Evolutionary conservation across 2,888 invertebrate genomes (phyloP).

Genomic region (Xestobium rufovillosum): DNA sequence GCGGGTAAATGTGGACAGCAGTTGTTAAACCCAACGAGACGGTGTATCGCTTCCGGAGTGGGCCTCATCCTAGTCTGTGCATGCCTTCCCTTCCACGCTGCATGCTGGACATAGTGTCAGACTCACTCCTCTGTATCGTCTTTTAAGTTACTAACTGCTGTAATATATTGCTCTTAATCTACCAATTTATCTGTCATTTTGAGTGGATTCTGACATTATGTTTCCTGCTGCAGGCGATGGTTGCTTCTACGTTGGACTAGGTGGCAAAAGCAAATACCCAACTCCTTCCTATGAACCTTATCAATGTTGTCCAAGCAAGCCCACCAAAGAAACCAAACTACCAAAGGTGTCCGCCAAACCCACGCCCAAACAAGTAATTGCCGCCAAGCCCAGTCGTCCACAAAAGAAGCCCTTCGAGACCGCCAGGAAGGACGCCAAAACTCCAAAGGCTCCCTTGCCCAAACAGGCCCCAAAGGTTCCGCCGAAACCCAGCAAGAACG

Average conservation of each 20-base stretch:
- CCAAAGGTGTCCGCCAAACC: constrained; percentile 60
- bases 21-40: constrained; percentile 17
- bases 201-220: constrained; percentile 64
- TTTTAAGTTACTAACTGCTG: constrained; percentile 34
- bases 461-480: constrained; percentile 31
- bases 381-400: constrained; percentile 17
- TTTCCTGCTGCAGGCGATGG: constrained; percentile 94
- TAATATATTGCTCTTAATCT: constrained; percentile 28
- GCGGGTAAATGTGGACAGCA: constrained; percentile 21
- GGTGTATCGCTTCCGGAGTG: constrained; percentile 33
- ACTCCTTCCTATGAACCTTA: constrained; percentile 76
- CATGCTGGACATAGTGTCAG: constrained; percentile 45
- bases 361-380: constrained; percentile 25
- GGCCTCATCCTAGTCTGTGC: constrained; percentile 37
- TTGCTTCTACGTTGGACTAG: constrained; percentile 95
- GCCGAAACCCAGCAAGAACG: constrained; percentile 15
- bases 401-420: constrained; percentile 43
- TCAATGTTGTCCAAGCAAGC: constrained; percentile 87
- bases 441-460: constrained; percentile 21
- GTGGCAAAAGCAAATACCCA: constrained; percentile 71
- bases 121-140: constrained; percentile 36
- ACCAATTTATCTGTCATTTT: constrained; percentile 33
- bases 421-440: constrained; percentile 34
- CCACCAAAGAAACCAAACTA: constrained; percentile 70
- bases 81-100: constrained; percentile 34